Evolutionary conservation across 2,113 vertebrate species (phyloP).

Genomic region (Alexandromys fortis): DNA sequence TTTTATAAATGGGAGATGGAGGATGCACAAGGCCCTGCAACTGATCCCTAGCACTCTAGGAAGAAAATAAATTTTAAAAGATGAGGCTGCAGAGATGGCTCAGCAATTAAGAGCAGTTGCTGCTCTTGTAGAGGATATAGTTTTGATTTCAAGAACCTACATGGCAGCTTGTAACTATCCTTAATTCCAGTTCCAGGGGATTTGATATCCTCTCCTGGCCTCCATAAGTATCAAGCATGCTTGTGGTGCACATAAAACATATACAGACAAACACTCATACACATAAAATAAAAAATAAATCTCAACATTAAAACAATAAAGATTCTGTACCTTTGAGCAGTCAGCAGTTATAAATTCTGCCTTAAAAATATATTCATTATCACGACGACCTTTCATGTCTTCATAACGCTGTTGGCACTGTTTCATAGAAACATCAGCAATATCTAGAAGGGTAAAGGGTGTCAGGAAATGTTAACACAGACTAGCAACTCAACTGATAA

Average conservation of each 20-base stretch:
- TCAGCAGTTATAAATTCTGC: conserved; percentile 97
- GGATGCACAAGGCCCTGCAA: not conserved
- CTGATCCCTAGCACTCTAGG: not conserved
- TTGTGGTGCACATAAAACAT: not conserved
- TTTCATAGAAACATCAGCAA: conserved; percentile 94
- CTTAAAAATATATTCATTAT: conserved; percentile 89
- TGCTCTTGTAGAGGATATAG: not conserved
- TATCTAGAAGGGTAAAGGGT: conserved; percentile 86
- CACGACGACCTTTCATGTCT: conserved; percentile 91
- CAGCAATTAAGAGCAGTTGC: not conserved
- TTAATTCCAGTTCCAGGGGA: not conserved
- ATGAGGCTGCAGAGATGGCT: not conserved
- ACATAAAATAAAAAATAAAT: not conserved
- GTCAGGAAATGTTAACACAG: not conserved
- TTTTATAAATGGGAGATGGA: not conserved
- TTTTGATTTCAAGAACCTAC: not conserved
- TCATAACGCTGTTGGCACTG: conserved; percentile 95
- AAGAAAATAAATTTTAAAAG: not conserved
- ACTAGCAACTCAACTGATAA: not conserved
- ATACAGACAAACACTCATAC: not conserved
- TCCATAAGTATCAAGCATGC: not conserved
- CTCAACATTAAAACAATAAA: not conserved
- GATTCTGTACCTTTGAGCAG: conserved; percentile 91
- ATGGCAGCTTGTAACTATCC: not conserved
- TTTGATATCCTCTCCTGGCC: not conserved